Conservation (phyloP, 2,888 invertebrate species). For the Cephonodes hylas region DNA sequence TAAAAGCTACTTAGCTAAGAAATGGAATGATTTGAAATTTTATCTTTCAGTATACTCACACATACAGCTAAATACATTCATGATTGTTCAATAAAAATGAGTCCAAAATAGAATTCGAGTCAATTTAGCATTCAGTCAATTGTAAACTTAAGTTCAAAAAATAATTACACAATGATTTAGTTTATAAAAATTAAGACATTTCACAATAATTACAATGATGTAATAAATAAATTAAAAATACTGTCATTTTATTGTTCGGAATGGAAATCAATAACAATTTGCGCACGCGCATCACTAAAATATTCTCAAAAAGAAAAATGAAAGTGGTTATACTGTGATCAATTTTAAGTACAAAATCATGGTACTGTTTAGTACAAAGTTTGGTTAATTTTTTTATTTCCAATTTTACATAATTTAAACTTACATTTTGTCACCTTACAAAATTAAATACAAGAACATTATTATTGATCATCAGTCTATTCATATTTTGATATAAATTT, state of each 20-base stretch:
- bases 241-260: slow-evolving; percentile 71
- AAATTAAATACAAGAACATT: slow-evolving; percentile 79
- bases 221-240: slow-evolving; percentile 76
- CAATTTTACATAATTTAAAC: slow-evolving; percentile 73
- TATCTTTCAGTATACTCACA: slow-evolving; percentile 78
- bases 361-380: slow-evolving; percentile 50
- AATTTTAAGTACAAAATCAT: slow-evolving; percentile 75
- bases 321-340: slow-evolving; percentile 65
- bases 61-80: slow-evolving; percentile 58
- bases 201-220: slow-evolving; percentile 60
- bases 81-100: slow-evolving; percentile 57
- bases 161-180: slow-evolving; percentile 65
- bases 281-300: slow-evolving; percentile 44
- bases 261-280: slow-evolving; percentile 48
- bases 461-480: slow-evolving; percentile 81
- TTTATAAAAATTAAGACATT: slow-evolving; percentile 53
- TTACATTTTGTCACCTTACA: slow-evolving; percentile 78
- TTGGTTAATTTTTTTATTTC: slow-evolving; percentile 43
- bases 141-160: slow-evolving; percentile 70
- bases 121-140: slow-evolving; percentile 73
- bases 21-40: slow-evolving; percentile 76
- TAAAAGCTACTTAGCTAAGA: slow-evolving; percentile 54
- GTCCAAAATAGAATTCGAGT: slow-evolving; percentile 63
- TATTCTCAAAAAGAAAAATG: slow-evolving; percentile 77
- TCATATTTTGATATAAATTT: slow-evolving; percentile 77